Evolutionary conservation across 2,113 vertebrate species (phyloP), one percentile per base, ranked within the genome.

Genomic region (Suricata suricatta): DNA sequence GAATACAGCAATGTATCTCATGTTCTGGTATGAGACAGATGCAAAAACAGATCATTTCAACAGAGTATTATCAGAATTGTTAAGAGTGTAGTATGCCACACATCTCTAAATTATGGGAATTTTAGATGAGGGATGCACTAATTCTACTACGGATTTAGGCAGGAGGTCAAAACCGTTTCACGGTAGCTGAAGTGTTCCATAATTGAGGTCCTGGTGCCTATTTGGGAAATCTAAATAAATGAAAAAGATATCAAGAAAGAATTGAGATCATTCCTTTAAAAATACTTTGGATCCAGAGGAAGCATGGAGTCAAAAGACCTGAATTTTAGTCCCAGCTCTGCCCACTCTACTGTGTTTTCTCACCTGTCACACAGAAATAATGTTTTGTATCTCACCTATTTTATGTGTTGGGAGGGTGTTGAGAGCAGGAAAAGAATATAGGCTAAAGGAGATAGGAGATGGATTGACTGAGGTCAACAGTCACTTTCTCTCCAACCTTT

Each of bases 211-310:
- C 44, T 66, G 12, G 4, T 27, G 57, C 25, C 57, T 68, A 79
- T 80, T 88, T 92, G 90, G 25, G 27, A 89, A 89, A 57, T 77
- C 15, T 64, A 74, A 94, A 88, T 80, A 80, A 88, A 71, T 88
- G n/a, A 38, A 91, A 74, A 85, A 77, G 23, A 76, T 47, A 89
- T 27, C n/a, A 92, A 41, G 23, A 94, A 85, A 60, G 15, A 14
- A 41, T 21, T 38, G 16, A 60, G 52, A 76, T 84, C 19, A 50
- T 85, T 89, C 35, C 19, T 74, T 93, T 29, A 82, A 91, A 88
- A 84, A 68, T 71, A 47, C n/a, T 41, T 94, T 92, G 14, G 8
- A 64, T 84, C 63, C 88, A n/a, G 29, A 92, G 17, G 29, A 68
- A 52, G 23, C 27, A 60, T 60, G n/a, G 54, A 80, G 25, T 57